phyloP scores from a whole-genome alignment of 1,140 invertebrate genomes.

The Palaemon carinicauda region DNA sequence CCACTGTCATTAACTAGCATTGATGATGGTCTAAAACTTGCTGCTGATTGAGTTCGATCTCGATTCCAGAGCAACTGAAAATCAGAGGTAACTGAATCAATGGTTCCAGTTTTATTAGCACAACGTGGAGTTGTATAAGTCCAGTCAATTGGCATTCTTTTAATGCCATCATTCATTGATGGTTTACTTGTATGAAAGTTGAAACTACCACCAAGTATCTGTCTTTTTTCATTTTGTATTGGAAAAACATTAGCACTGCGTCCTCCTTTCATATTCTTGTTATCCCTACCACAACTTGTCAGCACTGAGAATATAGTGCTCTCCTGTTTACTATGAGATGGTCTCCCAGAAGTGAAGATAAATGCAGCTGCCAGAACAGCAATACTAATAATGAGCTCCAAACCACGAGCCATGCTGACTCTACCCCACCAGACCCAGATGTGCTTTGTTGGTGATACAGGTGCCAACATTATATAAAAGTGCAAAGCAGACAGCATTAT shows the following conservation, averaged over 20 bases:
- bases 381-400: conserved; percentile 10
- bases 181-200: background rate
- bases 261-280: background rate
- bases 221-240: background rate
- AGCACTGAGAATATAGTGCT: conserved; percentile 21
- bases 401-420: conserved; percentile 13
- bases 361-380: background rate
- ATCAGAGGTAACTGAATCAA: conserved; percentile 39
- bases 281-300: conserved; percentile 17
- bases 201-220: conserved; percentile 12
- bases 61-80: conserved; percentile 29
- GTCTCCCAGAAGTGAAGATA: conserved; percentile 4
- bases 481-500: background rate
- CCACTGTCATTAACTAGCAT: conserved; percentile 87
- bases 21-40: conserved; percentile 63
- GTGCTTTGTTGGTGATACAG: background rate
- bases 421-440: conserved; percentile 34
- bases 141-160: background rate
- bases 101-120: background rate
- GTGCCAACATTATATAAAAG: background rate
- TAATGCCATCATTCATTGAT: background rate
- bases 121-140: background rate
- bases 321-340: background rate
- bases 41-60: background rate
- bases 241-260: conserved; percentile 37